Percentiles rank a stretch among this genome's conserved stretches.
Evolutionary conservation across 1,140 invertebrate species (phyloP).

Genomic region (Anthonomus grandis): DNA sequence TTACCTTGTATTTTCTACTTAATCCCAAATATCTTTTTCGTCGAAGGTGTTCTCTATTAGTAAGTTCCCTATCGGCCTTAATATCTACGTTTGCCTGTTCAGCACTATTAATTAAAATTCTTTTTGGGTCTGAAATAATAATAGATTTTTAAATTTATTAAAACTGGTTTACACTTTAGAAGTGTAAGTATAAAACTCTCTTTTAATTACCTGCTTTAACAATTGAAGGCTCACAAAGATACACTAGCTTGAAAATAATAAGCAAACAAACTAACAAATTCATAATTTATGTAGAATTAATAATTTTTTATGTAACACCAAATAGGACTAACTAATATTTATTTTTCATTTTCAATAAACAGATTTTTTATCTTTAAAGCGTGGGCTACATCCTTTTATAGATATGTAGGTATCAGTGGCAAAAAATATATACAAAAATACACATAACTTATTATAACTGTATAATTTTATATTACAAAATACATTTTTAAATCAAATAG

Average conservation of each 20-base stretch:
- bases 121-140: constrained; percentile 3
- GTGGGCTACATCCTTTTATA: not conserved
- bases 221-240: not conserved
- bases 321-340: too few relatives aligned
- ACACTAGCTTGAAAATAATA: constrained; percentile 1
- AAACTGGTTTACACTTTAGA: too few relatives aligned
- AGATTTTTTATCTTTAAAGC: constrained; percentile 1
- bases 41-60: constrained; percentile 31
- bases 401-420: not conserved
- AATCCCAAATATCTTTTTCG: constrained; percentile 39
- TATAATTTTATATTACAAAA: not conserved
- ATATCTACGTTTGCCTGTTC: not conserved
- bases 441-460: too few relatives aligned
- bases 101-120: constrained; percentile 1
- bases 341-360: too few relatives aligned
- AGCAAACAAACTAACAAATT: not conserved
- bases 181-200: too few relatives aligned
- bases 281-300: too few relatives aligned
- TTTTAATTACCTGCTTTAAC: constrained; percentile 2
- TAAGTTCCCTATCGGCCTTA: constrained; percentile 1
- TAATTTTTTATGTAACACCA: too few relatives aligned
- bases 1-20: constrained; percentile 42
- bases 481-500: not conserved
- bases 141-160: too few relatives aligned
- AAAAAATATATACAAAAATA: too few relatives aligned